A percentile compares a stretch with the other conserved stretches of the same genome.
These are phyloP conservation scores for Amniataba percoides DNA, from an alignment of 2,797 vertebrate genomes.

Conservation along the genomic window DNA sequence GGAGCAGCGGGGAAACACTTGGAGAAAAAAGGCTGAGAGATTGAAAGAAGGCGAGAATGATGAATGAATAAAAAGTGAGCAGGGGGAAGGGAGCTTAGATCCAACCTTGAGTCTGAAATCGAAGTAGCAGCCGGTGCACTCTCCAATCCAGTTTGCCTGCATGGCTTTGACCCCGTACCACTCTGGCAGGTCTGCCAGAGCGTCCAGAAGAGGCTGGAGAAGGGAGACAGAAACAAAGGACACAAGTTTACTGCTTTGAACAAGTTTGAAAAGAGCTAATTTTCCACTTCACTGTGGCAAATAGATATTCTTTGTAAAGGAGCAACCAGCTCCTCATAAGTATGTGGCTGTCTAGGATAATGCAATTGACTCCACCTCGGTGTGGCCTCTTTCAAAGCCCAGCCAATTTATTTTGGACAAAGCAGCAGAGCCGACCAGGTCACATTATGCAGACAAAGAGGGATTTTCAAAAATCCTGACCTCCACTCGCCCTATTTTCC, in stretches of 20 bases:
- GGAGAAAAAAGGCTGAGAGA: constrained; percentile 21
- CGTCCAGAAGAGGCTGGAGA: constrained; percentile 90
- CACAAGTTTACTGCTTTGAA: constrained; percentile 26
- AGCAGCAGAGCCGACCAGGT: constrained; percentile 54
- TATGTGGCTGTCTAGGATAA: constrained; percentile 39
- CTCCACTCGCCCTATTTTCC: constrained; percentile 59
- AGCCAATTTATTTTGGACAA: constrained; percentile 69
- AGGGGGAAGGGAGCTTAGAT: constrained; percentile 17
- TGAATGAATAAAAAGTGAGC: constrained; percentile 49
- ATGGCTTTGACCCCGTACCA: constrained; percentile 98
- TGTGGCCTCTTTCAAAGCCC: constrained; percentile 47
- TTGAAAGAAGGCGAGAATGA: constrained; percentile 43
- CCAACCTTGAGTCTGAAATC: constrained; percentile 94
- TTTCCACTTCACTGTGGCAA: constrained; percentile 28
- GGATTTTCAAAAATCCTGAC: constrained; percentile 71
- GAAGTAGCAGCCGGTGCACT: constrained; percentile 93
- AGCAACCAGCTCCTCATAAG: constrained; percentile 25
- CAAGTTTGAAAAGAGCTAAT: constrained; percentile 41
- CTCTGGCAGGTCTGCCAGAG: constrained; percentile 91
- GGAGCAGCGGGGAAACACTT: constrained; percentile 28
- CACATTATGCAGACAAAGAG: constrained; percentile 67
- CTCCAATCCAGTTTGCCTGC: constrained; percentile 98
- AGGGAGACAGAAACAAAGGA: constrained; percentile 31
- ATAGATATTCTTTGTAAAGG: constrained; percentile 14
- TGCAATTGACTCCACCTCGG: constrained; percentile 47